Conservation (phyloP, 2,113 vertebrate species). For the Calcarius ornatus region DNA sequence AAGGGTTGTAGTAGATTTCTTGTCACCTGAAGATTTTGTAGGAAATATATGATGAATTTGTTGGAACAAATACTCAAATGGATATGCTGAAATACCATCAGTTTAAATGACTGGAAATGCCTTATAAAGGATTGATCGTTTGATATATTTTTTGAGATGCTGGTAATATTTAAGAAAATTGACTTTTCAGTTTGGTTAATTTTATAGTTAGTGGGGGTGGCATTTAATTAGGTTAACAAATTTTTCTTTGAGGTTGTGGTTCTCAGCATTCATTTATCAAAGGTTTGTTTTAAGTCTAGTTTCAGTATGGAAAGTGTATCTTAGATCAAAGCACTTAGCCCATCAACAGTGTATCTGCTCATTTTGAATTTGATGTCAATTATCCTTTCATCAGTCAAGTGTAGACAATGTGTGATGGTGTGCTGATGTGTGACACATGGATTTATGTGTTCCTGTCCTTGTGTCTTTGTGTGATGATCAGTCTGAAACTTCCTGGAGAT, state of each 20-base stretch:
- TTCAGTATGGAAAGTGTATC: background rate
- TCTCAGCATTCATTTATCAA: background rate
- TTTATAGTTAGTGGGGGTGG: background rate
- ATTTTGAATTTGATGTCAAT: background rate
- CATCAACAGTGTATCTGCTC: background rate
- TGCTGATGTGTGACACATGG: background rate
- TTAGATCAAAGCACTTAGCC: background rate
- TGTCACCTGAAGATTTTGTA: background rate
- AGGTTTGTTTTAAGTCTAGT: background rate
- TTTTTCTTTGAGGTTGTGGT: background rate
- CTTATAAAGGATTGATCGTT: background rate
- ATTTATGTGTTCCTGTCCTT: background rate
- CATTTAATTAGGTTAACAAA: background rate
- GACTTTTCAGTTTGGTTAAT: background rate
- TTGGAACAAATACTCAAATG: background rate
- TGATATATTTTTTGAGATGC: background rate
- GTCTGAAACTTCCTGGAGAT: background rate
- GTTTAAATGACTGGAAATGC: background rate
- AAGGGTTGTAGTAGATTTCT: background rate
- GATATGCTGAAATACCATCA: background rate
- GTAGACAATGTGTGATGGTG: background rate
- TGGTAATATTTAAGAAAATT: background rate
- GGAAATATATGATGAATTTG: background rate
- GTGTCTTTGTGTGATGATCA: background rate
- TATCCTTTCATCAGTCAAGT: background rate